A percentile compares a stretch with the other conserved stretches of the same genome.
Evolutionary conservation across 2,797 vertebrate species (phyloP).

Genomic region (Merluccius polli): DNA sequence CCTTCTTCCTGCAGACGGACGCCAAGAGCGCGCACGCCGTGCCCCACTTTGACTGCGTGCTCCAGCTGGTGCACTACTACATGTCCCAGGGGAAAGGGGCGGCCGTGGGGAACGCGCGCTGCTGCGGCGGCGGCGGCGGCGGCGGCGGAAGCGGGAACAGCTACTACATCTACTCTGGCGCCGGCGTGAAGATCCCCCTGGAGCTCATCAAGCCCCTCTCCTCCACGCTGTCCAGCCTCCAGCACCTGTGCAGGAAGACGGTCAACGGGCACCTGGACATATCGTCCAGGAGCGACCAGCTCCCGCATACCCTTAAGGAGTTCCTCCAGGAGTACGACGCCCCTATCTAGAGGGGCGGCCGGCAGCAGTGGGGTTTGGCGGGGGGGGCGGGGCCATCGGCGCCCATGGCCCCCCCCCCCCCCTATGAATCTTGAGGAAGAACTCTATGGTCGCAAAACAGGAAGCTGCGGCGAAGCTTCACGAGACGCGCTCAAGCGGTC

Average conservation of each 20-base stretch:
- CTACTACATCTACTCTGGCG: conserved; percentile 88
- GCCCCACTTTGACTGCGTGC: conserved; percentile 91
- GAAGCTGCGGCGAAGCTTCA: too few relatives aligned
- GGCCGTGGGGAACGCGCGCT: conserved; percentile 47
- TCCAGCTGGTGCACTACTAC: conserved; percentile 92
- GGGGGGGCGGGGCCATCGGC: not conserved
- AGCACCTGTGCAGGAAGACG: conserved; percentile 94
- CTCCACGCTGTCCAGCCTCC: conserved; percentile 82
- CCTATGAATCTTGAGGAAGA: too few relatives aligned
- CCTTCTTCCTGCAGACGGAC: conserved; percentile 91
- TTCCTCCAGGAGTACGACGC: conserved; percentile 92
- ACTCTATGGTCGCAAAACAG: not conserved
- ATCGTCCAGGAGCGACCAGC: conserved; percentile 81
- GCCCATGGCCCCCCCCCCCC: too few relatives aligned
- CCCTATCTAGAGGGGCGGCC: conserved; percentile 75
- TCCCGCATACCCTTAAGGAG: conserved; percentile 85
- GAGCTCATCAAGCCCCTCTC: conserved; percentile 84
- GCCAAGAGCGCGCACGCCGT: conserved; percentile 82
- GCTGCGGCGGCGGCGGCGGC: conserved; percentile 30
- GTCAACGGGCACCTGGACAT: conserved; percentile 89
- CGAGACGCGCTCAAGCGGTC: too few relatives aligned
- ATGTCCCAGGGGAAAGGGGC: conserved; percentile 74
- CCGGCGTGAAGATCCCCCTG: conserved; percentile 89
- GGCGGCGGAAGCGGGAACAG: conserved; percentile 71
- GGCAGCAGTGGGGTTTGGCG: too few relatives aligned